Conservation (phyloP, 2,113 vertebrate genomes). For the Nycticryphes semicollaris region DNA sequence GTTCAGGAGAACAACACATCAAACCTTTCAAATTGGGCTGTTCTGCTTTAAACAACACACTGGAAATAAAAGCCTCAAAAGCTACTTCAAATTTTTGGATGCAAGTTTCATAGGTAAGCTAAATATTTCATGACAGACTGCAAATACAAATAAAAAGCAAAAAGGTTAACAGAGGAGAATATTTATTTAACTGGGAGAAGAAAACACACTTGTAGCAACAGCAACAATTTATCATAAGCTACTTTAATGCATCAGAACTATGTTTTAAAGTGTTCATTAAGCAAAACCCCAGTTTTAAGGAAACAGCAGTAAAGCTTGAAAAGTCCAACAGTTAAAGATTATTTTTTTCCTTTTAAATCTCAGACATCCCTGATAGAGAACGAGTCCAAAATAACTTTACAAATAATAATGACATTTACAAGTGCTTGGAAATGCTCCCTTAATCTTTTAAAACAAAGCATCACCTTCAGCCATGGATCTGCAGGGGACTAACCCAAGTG, state of each 20-base stretch:
- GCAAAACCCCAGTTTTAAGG: neutral
- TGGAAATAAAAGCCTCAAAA: constrained; percentile 84
- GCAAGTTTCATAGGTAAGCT: constrained; percentile 84
- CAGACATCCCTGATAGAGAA: neutral
- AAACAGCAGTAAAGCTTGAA: neutral
- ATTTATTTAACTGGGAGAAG: constrained; percentile 49
- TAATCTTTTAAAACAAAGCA: neutral
- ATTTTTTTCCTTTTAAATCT: neutral
- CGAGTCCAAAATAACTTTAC: neutral
- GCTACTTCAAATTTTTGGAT: constrained; percentile 81
- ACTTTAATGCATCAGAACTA: neutral
- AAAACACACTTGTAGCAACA: constrained; percentile 45
- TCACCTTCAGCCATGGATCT: neutral
- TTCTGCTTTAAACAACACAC: constrained; percentile 82
- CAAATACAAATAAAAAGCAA: constrained; percentile 81
- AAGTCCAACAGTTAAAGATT: neutral
- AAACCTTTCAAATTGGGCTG: constrained; percentile 78
- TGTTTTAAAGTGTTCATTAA: neutral
- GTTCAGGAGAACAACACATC: constrained; percentile 79
- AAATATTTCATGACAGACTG: constrained; percentile 81
- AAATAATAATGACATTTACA: neutral
- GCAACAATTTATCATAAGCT: neutral
- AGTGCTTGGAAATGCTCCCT: neutral
- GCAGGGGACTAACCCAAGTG: neutral
- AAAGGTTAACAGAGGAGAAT: constrained; percentile 72